Conservation (phyloP, 2,888 invertebrate genomes). For the Petrolisthes manimaculis region DNA sequence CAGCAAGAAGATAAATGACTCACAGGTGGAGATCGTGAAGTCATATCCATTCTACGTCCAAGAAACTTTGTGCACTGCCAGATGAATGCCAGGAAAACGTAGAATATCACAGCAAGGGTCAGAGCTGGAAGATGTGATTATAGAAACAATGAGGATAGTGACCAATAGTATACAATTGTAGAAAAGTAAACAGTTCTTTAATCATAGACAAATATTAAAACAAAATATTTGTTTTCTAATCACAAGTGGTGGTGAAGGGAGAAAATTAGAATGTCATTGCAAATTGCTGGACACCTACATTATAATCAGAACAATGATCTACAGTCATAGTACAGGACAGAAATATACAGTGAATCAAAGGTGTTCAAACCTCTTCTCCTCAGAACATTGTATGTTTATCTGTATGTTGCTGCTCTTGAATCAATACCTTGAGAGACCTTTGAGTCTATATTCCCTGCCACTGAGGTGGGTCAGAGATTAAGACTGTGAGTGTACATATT, state of each 20-base stretch:
- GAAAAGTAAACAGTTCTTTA: not conserved
- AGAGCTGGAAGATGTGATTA: conserved; percentile 37
- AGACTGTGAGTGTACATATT: not conserved
- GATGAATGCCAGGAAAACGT: conserved; percentile 34
- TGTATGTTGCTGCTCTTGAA: not conserved
- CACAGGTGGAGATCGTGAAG: not conserved
- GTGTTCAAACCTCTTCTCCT: no score
- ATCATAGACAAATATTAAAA: not conserved
- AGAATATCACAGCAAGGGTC: conserved; percentile 45
- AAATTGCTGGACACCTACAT: no score
- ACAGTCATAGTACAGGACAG: no score
- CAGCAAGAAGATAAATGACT: not conserved
- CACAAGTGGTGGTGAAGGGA: no score
- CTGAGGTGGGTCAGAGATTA: not conserved
- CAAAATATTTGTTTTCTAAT: no score
- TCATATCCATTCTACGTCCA: conserved; percentile 38
- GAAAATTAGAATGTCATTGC: no score
- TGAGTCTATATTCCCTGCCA: not conserved
- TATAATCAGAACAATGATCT: no score
- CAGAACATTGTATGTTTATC: not conserved
- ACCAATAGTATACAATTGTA: not conserved
- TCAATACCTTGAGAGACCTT: not conserved
- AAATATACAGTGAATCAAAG: no score
- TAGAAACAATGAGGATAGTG: not conserved
- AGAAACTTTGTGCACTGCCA: conserved; percentile 52